Conservation (phyloP, 2,113 vertebrate species). For the Isichthys henryi region DNA sequence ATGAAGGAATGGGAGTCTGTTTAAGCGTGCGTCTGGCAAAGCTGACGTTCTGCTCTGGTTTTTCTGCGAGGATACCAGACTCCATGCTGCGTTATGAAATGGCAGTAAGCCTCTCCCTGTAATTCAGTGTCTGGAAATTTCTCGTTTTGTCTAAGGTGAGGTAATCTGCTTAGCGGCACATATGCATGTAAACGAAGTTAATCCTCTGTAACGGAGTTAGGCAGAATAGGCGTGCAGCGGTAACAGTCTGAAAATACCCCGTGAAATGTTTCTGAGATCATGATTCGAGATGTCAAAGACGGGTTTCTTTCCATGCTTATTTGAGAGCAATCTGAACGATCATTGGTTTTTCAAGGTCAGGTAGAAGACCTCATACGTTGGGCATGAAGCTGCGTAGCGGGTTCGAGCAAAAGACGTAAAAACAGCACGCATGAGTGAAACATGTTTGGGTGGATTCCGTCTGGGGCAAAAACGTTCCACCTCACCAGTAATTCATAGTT, state of each 20-base stretch:
- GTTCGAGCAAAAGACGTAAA: not conserved
- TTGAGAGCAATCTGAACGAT: not conserved
- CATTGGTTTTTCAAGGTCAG: not conserved
- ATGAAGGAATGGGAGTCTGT: conserved; percentile 1
- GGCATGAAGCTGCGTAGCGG: not conserved
- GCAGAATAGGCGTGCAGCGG: not conserved
- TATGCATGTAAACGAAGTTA: not conserved
- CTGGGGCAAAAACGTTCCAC: conserved; percentile 13
- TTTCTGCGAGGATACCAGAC: not conserved
- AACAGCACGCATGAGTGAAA: not conserved
- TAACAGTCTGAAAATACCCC: not conserved
- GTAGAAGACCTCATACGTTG: not conserved
- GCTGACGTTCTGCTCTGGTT: not conserved
- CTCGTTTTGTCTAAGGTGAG: conserved; percentile 3
- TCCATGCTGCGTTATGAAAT: not conserved
- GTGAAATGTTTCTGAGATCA: not conserved
- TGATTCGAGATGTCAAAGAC: not conserved
- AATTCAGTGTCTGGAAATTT: conserved; percentile 8
- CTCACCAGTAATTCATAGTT: conserved; percentile 24
- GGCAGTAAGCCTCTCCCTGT: not conserved
- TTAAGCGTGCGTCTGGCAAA: conserved; percentile 2
- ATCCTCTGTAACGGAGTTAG: conserved; percentile 1
- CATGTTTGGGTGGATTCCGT: not conserved
- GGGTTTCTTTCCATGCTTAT: not conserved
- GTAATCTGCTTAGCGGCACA: not conserved